Evolutionary conservation across 1,140 invertebrate genomes (phyloP), one percentile per base, ranked within the genome.

Genomic region (Proales similis): DNA sequence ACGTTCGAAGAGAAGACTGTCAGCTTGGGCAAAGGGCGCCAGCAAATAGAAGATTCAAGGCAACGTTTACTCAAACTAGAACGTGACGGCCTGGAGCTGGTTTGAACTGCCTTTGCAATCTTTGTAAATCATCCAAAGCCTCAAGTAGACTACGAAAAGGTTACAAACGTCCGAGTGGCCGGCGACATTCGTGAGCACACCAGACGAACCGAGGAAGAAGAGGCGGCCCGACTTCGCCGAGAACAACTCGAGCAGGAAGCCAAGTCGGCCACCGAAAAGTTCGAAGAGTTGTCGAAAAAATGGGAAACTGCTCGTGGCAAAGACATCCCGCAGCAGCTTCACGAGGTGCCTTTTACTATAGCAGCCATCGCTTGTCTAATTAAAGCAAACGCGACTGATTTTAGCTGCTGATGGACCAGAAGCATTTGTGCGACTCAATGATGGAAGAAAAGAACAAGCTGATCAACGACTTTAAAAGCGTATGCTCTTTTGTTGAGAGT

Each of bases 291-390:
- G 51, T 79, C 80, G 36, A 32, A 49, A 4, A 84, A 84, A 72
- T 91, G 87, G 87, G 78, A 82, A 6, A 68, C 73, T 2, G 83
- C 89, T 69, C 68, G 84, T 19, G 73, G 78, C 24, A 82, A 83
- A 27, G 86, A 84, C 66, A 85, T 90, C 70, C 86, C 87, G 1
- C 76, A 90, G 62, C 81, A 84, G 48, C 82, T 90, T 19, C 79
- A 86, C 67, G 79, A 82, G 24, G 82, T 84, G 30, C 42, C 17
- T 57, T 22, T 22, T 19, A 43, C 33, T 20, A 33, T 2, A 22
- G 49, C 12, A 22, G 26, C 22, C 20, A 9, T 47, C n/a, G 22
- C 49, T 26, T 20, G 30, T 12, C 7, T 48, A 53, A 1, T 14
- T 17, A 49, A 17, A 20, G 3, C 45, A 11, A 20, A 7, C 14